Evolutionary conservation across 1,140 invertebrate species (phyloP).

Genomic region (Trachelipus rathkii): DNA sequence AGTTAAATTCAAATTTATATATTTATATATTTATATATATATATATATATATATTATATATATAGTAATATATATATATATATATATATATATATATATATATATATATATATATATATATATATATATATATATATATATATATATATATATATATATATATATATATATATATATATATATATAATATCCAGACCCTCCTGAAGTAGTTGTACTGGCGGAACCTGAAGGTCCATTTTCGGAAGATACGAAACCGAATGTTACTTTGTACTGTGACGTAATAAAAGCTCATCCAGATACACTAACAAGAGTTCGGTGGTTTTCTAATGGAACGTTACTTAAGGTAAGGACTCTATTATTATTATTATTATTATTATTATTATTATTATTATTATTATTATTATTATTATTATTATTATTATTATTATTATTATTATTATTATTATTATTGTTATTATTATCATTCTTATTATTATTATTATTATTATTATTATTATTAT

Average conservation of each 20-base stretch:
- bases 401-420: too few species aligned
- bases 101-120: not conserved
- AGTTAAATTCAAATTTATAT: conserved; percentile 19
- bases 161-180: conserved; percentile 30
- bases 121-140: conserved; percentile 29
- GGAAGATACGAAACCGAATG: conserved; percentile 72
- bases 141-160: conserved; percentile 27
- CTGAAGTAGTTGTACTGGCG: conserved; percentile 70
- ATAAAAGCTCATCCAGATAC: conserved; percentile 56
- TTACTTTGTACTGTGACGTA: conserved; percentile 75
- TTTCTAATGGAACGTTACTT: conserved; percentile 71
- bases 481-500: too few species aligned
- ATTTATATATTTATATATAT: not conserved
- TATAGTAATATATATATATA: conserved; percentile 10
- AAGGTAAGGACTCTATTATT: conserved; percentile 60
- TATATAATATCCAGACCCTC: conserved; percentile 52
- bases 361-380: too few species aligned
- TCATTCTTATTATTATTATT: too few species aligned
- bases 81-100: not conserved
- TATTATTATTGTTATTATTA: too few species aligned
- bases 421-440: too few species aligned
- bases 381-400: too few species aligned
- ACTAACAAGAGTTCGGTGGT: conserved; percentile 63
- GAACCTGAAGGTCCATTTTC: conserved; percentile 68
- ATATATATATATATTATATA: conserved; percentile 15